Evolutionary conservation across 2,797 vertebrate genomes (phyloP).

Genomic region (Psittacula derbiana): DNA sequence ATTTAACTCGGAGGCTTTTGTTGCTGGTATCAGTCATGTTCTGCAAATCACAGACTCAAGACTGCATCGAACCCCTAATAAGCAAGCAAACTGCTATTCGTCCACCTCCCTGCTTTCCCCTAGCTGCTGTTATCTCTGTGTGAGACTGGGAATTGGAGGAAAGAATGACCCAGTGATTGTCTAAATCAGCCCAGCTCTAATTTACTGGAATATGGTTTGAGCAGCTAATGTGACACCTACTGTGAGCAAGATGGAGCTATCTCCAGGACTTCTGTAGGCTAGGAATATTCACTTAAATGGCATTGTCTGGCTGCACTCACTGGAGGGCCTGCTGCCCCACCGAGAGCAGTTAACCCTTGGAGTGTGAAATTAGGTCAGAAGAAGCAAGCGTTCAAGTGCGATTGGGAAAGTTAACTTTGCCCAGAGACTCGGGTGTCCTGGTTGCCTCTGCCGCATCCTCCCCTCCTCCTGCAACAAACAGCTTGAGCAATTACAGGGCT

Average conservation of each 20-base stretch:
- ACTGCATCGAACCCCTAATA: constrained; percentile 68
- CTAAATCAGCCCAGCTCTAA: constrained; percentile 77
- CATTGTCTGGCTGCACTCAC: constrained; percentile 67
- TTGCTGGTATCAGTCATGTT: constrained; percentile 44
- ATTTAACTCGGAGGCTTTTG: constrained; percentile 46
- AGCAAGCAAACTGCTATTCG: constrained; percentile 53
- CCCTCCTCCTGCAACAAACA: neutral
- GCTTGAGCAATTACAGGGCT: neutral
- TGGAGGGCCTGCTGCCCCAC: constrained; percentile 39
- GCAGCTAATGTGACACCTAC: constrained; percentile 77
- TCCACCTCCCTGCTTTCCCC: constrained; percentile 58
- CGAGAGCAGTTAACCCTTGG: constrained; percentile 66
- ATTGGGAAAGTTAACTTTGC: constrained; percentile 70
- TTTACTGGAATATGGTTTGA: constrained; percentile 80
- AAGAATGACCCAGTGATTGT: constrained; percentile 80
- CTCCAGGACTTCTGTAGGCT: constrained; percentile 67
- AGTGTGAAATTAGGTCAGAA: constrained; percentile 73
- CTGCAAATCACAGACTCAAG: constrained; percentile 66
- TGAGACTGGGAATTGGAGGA: constrained; percentile 68
- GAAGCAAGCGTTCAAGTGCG: constrained; percentile 38
- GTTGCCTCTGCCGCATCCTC: constrained; percentile 1
- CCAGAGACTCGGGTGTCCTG: constrained; percentile 35
- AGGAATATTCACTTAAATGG: constrained; percentile 66
- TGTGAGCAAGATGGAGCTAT: constrained; percentile 75
- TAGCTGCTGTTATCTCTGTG: constrained; percentile 75